Evolutionary conservation across 2,888 invertebrate genomes (phyloP).

Genomic region (Chloroclysta siterata): DNA sequence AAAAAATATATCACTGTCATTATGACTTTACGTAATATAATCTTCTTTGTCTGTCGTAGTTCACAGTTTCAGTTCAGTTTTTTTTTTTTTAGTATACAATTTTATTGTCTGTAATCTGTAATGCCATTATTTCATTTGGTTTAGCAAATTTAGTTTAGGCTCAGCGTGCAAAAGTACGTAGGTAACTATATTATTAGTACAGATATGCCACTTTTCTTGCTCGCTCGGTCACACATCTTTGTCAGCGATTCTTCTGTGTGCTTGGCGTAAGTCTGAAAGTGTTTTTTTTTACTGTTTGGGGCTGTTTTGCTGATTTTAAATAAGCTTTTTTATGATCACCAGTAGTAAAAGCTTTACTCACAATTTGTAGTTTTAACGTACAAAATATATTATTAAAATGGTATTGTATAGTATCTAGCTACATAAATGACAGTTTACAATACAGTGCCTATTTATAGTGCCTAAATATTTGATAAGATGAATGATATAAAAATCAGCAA

Average conservation of each 20-base stretch:
- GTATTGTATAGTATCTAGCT: no score
- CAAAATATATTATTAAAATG: no score
- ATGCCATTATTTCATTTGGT: no score
- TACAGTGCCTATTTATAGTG: constrained; percentile 1
- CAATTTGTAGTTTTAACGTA: not conserved
- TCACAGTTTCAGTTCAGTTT: no score
- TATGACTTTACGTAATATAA: no score
- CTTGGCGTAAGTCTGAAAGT: not conserved
- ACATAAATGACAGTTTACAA: not conserved
- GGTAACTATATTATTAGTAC: no score
- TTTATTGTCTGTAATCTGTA: no score
- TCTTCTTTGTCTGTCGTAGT: no score
- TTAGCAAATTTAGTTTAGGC: no score
- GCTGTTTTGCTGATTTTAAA: not conserved
- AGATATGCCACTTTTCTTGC: not conserved
- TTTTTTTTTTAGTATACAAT: no score
- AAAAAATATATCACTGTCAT: no score
- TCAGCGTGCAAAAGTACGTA: no score
- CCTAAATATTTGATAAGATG: not conserved
- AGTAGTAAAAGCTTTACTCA: not conserved
- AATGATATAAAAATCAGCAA: not conserved
- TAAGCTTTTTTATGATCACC: not conserved
- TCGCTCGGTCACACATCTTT: not conserved
- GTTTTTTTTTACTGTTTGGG: not conserved
- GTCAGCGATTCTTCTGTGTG: not conserved